Conservation (phyloP, 2,797 vertebrate genomes). For the Enteromius treurensis region DNA sequence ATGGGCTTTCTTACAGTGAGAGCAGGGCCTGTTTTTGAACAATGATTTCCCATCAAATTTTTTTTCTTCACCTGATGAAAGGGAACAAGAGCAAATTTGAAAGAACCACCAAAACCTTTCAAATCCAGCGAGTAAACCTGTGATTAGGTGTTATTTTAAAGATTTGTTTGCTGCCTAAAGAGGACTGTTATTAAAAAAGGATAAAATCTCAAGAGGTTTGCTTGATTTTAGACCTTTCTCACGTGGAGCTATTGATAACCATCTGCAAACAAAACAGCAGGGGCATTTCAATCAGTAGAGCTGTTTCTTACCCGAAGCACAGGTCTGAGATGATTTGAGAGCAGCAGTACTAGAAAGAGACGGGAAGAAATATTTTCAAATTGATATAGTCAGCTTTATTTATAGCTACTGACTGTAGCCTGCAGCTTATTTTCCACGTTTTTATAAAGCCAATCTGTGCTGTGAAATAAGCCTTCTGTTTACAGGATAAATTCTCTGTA, state of each 20-base stretch:
- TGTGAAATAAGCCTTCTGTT: conserved; percentile 6
- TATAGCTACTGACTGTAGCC: conserved; percentile 6
- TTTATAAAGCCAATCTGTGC: not conserved
- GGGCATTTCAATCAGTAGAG: conserved; percentile 43
- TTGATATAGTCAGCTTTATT: not conserved
- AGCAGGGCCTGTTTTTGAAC: conserved; percentile 21
- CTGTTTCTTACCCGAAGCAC: conserved; percentile 44
- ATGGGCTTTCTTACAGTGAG: conserved; percentile 25
- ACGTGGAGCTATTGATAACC: conserved; percentile 36
- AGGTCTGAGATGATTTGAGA: not conserved
- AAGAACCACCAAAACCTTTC: conserved; percentile 14
- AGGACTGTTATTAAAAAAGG: conserved; percentile 20
- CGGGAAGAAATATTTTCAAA: not conserved
- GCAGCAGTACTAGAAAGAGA: not conserved
- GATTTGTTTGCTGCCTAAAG: conserved; percentile 32
- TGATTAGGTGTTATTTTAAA: conserved; percentile 23
- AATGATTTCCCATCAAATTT: conserved; percentile 43
- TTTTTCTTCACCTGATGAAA: conserved; percentile 21
- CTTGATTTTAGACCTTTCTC: conserved; percentile 25
- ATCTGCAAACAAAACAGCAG: conserved; percentile 49
- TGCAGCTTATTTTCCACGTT: conserved; percentile 14
- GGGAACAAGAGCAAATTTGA: conserved; percentile 35
- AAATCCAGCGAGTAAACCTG: not conserved
- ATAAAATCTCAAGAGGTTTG: conserved; percentile 11
- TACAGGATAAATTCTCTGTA: not conserved